These are phyloP conservation scores for Monoplex corrugatus DNA, from an alignment of 2,888 invertebrate species.

Conservation along the genomic window DNA sequence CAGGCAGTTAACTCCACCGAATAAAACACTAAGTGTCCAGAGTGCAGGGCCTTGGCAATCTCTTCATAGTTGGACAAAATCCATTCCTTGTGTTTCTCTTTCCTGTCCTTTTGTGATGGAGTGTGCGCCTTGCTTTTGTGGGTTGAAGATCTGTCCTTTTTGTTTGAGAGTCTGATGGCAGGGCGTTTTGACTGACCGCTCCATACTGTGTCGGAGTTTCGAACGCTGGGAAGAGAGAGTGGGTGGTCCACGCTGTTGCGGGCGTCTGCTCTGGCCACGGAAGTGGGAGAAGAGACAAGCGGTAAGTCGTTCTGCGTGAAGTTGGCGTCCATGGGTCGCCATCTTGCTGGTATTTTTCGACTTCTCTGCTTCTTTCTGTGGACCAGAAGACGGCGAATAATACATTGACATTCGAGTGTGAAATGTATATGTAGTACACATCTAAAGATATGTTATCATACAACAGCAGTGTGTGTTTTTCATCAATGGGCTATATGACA, in stretches of 20 bases:
- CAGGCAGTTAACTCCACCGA: conserved; percentile 58
- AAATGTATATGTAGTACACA: too few species aligned
- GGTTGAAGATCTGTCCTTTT: background rate
- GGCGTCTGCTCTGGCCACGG: too few species aligned
- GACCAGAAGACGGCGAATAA: background rate
- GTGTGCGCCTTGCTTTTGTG: background rate
- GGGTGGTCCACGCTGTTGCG: background rate
- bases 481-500: too few species aligned
- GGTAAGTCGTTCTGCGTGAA: conserved; percentile 11
- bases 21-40: conserved; percentile 58
- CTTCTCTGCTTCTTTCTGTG: conserved; percentile 11
- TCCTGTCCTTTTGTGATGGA: background rate
- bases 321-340: background rate
- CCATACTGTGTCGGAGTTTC: background rate
- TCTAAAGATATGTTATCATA: too few species aligned
- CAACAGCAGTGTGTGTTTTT: too few species aligned
- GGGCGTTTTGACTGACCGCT: background rate
- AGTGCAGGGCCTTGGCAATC: conserved; percentile 54
- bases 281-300: background rate
- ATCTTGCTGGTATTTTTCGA: background rate
- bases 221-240: background rate
- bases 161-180: background rate
- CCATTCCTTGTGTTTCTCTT: conserved; percentile 49
- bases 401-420: too few species aligned
- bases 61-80: conserved; percentile 45